Evolutionary conservation across 2,797 vertebrate genomes (phyloP), one percentile per base, ranked within the genome.

Genomic region (Catamblyrhynchus diadema): DNA sequence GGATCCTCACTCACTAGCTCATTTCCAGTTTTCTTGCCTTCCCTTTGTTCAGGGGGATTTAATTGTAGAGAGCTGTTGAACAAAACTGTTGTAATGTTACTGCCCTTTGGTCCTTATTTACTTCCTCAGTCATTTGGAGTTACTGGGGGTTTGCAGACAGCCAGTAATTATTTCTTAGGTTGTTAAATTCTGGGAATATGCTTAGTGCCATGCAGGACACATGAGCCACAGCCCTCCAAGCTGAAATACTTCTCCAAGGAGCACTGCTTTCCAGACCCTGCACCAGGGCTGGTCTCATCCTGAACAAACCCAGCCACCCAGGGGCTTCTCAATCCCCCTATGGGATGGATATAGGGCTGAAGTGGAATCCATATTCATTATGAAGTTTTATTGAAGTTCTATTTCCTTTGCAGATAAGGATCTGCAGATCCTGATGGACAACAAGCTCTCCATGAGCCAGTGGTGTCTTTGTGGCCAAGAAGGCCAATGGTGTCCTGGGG

Each of bases 11-110:
- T 81, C 41, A 6, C 28, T 30, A 30, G 41, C 13, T 84, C 5
- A 2, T 90, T 94, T 75, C 59, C 60, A 86, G 32, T 86, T 90
- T 10, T 86, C 41, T 83, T 83, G 21, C 8, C 72, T 84, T 66
- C 33, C 32, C n/a, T 51, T 41, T 60, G 30, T 60, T 19, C 4
- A 6, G 12, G 18, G 30, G 27, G 14, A 60, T 86, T 72, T 72
- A 69, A 81, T 9, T 70, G 70, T 32, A 75, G 33, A 50, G 30
- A 79, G 32, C 5, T 60, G 51, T 51, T 64, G 88, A 72, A 41
- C 41, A 59, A 75, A 90, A 35, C 33, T 9, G 0, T 54, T 28
- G 41, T 30, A 37, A 12, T 3, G 0, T 42, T 61, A n/a, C 12
- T 61, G 64, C 12, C 23, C 41, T 47, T 30, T 25, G 6, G 33